A percentile compares a stretch with the other conserved stretches of the same genome.
Evolutionary conservation across 2,888 invertebrate species (phyloP).

Genomic region (Netelia fuscicornis): DNA sequence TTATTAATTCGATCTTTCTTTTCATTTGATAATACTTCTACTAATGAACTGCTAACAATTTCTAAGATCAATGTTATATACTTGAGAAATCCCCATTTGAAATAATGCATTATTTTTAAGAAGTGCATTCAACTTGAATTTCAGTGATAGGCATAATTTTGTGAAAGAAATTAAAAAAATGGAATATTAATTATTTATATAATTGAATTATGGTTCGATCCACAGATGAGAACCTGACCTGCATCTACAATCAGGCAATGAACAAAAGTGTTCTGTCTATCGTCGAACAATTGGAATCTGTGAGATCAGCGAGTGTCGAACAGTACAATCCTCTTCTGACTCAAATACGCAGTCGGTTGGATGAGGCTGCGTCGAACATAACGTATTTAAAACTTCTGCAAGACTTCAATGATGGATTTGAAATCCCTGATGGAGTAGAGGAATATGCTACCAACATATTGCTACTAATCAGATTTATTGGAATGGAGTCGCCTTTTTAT

Average conservation of each 20-base stretch:
- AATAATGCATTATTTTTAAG: background rate
- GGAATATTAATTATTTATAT: too few species aligned
- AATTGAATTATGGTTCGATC: constrained; percentile 47
- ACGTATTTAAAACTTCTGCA: constrained; percentile 85
- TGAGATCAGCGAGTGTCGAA: constrained; percentile 79
- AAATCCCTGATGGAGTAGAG: constrained; percentile 84
- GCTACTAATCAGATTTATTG: constrained; percentile 86
- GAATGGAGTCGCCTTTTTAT: constrained; percentile 87
- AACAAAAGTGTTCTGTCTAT: constrained; percentile 77
- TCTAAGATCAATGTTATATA: too few species aligned
- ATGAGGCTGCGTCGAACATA: constrained; percentile 86
- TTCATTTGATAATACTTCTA: background rate
- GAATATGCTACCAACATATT: constrained; percentile 85
- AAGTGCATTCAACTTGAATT: constrained; percentile 1
- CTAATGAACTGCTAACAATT: background rate
- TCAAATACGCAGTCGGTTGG: constrained; percentile 76
- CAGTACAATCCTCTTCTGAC: constrained; percentile 76
- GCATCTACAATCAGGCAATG: constrained; percentile 80
- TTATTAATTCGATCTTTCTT: background rate
- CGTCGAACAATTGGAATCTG: constrained; percentile 76
- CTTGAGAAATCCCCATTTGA: too few species aligned
- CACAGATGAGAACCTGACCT: constrained; percentile 82
- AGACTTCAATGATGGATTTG: constrained; percentile 85
- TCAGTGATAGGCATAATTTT: too few species aligned
- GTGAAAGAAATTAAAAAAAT: too few species aligned